Evolutionary conservation across 2,797 vertebrate genomes (phyloP), one percentile per base, ranked within the genome.

Genomic region (Bryconaethiops microstoma): DNA sequence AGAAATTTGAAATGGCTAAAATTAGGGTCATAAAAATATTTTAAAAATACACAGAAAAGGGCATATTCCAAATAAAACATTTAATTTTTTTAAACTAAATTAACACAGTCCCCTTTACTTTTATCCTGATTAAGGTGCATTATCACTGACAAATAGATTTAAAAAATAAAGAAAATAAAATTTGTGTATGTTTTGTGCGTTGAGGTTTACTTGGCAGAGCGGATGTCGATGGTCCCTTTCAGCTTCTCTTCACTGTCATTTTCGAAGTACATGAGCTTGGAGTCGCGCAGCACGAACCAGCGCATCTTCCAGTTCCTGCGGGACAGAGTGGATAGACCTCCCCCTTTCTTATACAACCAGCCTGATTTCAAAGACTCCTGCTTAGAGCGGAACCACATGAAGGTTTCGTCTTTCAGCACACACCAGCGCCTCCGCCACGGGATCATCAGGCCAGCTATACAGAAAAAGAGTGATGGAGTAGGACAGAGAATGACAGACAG

Each of bases 301-400:
- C 97, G 96, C 90, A 97, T 96, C 87, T 97, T 97, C 97, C 97
- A 98, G 93, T 97, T 97, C 78, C 96, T 95, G 52, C 97, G 95
- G 0, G 96, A 97, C 4, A 97, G 93, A 0, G 97, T 98, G 29
- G 96, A 96, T 83, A 97, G 94, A 19, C 97, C 96, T 23, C 96
- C 96, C 0, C 97, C 97, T 79, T 98, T 98, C 87, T 98, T 98
- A 85, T 97, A 96, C 68, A 97, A 94, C 97, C 97, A 98, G 84
- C 97, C 97, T 0, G 95, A 97, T 92, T 97, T 97, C 40, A 98
- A 91, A 0, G 97, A 96, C 87, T 98, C 97, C 83, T 98, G 97
- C 86, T 98, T 98, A 83, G 97, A 97, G 57, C 97, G 94, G 91
- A 98, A 98, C 97, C 97, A 98, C 96, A 98, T 97, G 91, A 98